Base-by-base conservation (phyloP, 2,888 invertebrate genomes). In the Scaptomyza flava region DNA sequence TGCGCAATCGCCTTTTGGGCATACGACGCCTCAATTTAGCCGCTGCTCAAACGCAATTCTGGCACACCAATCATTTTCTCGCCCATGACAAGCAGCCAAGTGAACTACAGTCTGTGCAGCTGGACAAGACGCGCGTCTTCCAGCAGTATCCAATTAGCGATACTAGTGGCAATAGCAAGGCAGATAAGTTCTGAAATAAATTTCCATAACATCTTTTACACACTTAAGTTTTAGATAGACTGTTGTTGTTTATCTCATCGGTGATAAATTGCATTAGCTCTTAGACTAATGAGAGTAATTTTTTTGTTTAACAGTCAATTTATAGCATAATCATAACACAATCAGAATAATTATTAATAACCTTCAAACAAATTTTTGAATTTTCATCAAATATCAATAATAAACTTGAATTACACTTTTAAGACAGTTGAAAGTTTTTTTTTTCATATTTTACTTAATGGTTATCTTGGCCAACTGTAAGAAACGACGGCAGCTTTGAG, bases 1-100 rank as follows among this genome's bases (percentile, higher is more conserved):
- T 90, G 8, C 82, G 90, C 6, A 90, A 90, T 74, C 82, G 83
- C 3, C 65, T 90, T 46, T 59, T 90, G 62, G 90, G 90, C 53
- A 77, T 90, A 17, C 72, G 69, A 2, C 70, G 87, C 1, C 70
- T 77, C 31, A 64, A 80, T 34, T 43, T 72, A n/a, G 67, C 79
- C 0, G 68, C 67, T 9, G 77, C 75, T n/a, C 88, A 89, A 52
- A 85, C 79, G 5, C 84, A 84, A 20, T 80, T 90, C 47, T 90
- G 87, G 86, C 82, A 81, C 53, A 77, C 89, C 14, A 89, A 90
- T 56, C 83, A 88, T 38, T 89, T 89, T 31, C 67, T 89, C 52
- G 89, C 82, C 57, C 89, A 89, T 67, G 72, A 89, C 61, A 79
- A 88, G 47, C 82, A 81, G 30, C 74, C 81, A 17, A 73, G 77